phyloP scores from a whole-genome alignment of 2,888 invertebrate genomes.

The Chrysomela aeneicollis region DNA sequence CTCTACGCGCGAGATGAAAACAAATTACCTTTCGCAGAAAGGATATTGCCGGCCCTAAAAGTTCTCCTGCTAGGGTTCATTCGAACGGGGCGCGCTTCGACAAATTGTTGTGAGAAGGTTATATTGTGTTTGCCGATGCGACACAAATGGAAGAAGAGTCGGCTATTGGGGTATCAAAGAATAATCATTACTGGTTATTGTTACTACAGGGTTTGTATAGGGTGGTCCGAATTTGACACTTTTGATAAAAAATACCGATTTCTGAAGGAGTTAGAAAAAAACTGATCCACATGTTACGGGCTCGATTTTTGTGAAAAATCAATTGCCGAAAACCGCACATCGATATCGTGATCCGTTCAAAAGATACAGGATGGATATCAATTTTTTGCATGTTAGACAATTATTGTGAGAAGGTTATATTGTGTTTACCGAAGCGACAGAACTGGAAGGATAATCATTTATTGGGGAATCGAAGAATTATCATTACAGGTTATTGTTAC shows the following conservation, averaged over 20 bases:
- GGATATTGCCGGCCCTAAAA: conserved; percentile 57
- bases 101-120: conserved; percentile 55
- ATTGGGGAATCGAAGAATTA: conserved; percentile 14
- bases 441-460: conserved; percentile 29
- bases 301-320: too few species aligned
- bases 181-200: neutral
- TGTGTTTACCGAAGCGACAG: conserved; percentile 46
- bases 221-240: too few species aligned
- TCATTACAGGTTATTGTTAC: neutral
- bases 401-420: conserved; percentile 54
- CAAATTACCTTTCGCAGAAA: conserved; percentile 59
- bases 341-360: too few species aligned
- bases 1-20: conserved; percentile 57
- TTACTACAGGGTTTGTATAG: too few species aligned
- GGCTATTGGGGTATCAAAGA: conserved; percentile 23
- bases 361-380: too few species aligned
- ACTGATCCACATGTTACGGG: too few species aligned
- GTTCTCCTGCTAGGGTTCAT: conserved; percentile 38
- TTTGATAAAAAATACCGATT: too few species aligned
- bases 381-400: too few species aligned
- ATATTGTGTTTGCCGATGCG: conserved; percentile 49
- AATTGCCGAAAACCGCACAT: too few species aligned
- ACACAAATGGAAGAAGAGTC: conserved; percentile 28
- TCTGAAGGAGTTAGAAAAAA: too few species aligned
- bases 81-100: conserved; percentile 37